phyloP scores from a whole-genome alignment of 2,797 vertebrate species.

The Pithecia hirsuta region DNA sequence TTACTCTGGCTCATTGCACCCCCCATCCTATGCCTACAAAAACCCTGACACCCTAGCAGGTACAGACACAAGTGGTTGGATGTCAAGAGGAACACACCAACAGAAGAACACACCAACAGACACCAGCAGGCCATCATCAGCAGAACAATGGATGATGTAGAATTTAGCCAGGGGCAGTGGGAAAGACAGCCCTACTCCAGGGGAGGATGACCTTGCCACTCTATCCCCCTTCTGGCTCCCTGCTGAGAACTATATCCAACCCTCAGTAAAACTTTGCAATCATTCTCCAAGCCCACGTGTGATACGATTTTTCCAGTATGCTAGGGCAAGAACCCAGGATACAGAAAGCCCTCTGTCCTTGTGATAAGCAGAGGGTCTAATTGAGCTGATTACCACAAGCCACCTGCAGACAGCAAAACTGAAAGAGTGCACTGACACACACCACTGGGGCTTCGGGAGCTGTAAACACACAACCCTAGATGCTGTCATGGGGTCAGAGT shows the following conservation, averaged over 20 bases:
- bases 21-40: not conserved
- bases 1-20: not conserved
- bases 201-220: not conserved
- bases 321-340: not conserved
- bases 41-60: not conserved
- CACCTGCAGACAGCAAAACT: not conserved
- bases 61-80: not conserved
- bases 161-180: not conserved
- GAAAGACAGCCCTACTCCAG: not conserved
- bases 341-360: not conserved
- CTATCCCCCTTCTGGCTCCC: not conserved
- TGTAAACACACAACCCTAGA: not conserved
- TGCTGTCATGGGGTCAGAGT: not conserved
- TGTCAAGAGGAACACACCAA: not conserved
- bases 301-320: not conserved
- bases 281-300: not conserved
- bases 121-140: not conserved
- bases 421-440: not conserved
- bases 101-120: not conserved
- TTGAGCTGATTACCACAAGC: not conserved
- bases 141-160: rapidly evolving
- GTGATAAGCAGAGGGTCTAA: not conserved
- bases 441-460: not conserved
- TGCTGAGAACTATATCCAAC: not conserved
- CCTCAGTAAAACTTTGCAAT: not conserved